Conservation (phyloP, 2,888 invertebrate genomes). For the Tethea ocularis region DNA sequence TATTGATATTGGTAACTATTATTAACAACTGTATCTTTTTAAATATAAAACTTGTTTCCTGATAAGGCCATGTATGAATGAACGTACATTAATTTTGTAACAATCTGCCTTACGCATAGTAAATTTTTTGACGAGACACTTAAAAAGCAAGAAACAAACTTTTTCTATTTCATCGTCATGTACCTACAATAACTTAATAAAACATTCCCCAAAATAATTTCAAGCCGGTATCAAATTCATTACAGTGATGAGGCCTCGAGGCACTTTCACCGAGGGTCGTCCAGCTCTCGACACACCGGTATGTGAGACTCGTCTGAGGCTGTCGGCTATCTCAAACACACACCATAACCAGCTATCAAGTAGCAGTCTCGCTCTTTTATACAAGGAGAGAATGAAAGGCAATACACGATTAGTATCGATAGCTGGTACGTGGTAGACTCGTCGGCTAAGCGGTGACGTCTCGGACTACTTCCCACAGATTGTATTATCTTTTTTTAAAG, state of each 20-base stretch:
- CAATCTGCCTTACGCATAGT: not conserved
- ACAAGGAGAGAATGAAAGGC: conserved; percentile 62
- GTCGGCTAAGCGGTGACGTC: conserved; percentile 46
- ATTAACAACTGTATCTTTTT: no score
- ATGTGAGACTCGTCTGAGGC: conserved; percentile 51
- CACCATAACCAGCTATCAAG: conserved; percentile 18
- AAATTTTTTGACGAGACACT: not conserved
- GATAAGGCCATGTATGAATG: no score
- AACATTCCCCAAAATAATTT: conserved; percentile 25
- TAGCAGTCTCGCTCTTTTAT: conserved; percentile 55
- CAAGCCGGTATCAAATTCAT: conserved; percentile 36
- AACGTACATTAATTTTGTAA: conserved; percentile 21
- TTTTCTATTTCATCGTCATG: not conserved
- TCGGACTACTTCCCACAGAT: conserved; percentile 74
- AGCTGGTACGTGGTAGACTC: conserved; percentile 41
- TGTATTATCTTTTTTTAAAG: conserved; percentile 50
- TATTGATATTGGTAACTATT: not conserved
- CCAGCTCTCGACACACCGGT: conserved; percentile 65
- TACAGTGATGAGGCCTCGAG: conserved; percentile 52
- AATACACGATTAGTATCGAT: conserved; percentile 41
- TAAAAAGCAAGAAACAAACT: conserved; percentile 13
- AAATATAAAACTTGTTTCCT: no score
- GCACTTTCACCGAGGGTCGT: conserved; percentile 78
- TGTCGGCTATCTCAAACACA: conserved; percentile 38
- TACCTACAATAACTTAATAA: conserved; percentile 1